A percentile compares a stretch with the other conserved stretches of the same genome.
Conservation (phyloP, 1,140 invertebrate genomes). For the Anadara kagoshimensis region DNA sequence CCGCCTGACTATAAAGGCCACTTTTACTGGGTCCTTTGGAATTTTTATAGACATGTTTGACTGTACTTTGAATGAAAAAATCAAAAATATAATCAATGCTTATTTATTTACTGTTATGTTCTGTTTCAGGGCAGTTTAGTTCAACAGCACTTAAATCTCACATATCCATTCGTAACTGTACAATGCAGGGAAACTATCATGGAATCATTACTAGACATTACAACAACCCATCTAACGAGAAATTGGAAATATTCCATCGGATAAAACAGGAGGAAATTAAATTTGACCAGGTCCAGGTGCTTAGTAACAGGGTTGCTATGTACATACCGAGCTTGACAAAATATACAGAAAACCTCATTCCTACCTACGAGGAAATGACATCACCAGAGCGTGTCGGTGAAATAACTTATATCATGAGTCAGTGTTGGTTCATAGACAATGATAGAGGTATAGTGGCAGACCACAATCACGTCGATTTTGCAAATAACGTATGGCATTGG, state of each 20-base stretch:
- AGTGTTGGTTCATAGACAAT: slow-evolving; percentile 62
- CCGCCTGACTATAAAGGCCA: too few species aligned
- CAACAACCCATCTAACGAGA: slow-evolving; percentile 78
- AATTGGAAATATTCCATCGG: slow-evolving; percentile 67
- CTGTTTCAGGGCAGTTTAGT: slow-evolving; percentile 27
- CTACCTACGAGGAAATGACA: slow-evolving; percentile 71
- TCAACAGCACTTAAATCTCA: slow-evolving; percentile 14
- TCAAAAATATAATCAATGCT: too few species aligned
- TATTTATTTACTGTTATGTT: not conserved
- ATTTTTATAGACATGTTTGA: too few species aligned
- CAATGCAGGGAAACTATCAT: slow-evolving; percentile 85
- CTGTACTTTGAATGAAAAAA: too few species aligned
- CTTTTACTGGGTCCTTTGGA: too few species aligned
- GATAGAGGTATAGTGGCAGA: slow-evolving; percentile 66
- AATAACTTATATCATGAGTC: slow-evolving; percentile 65
- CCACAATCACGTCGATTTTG: slow-evolving; percentile 73
- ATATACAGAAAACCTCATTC: slow-evolving; percentile 68
- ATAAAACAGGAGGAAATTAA: slow-evolving; percentile 61
- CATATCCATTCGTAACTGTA: slow-evolving; percentile 63
- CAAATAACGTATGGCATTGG: slow-evolving; percentile 74
- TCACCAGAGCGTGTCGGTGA: slow-evolving; percentile 71
- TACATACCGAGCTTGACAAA: slow-evolving; percentile 71
- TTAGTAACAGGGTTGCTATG: slow-evolving; percentile 63
- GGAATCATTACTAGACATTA: slow-evolving; percentile 92
- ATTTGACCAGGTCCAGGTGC: slow-evolving; percentile 54